phyloP scores from a whole-genome alignment of 2,797 vertebrate genomes.

The Xiphophorus birchmanni region DNA sequence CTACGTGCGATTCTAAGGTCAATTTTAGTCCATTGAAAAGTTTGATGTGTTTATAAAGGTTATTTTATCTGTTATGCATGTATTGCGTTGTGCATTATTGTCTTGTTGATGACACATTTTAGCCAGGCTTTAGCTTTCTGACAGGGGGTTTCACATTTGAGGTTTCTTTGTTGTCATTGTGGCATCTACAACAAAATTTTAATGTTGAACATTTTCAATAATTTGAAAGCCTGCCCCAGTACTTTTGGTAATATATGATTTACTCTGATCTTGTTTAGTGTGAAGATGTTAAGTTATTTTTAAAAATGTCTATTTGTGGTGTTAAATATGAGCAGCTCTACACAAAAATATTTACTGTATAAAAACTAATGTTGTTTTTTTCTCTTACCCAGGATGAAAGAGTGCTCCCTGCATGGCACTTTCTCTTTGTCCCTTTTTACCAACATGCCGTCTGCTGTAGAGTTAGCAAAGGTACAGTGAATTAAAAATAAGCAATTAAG shows the following conservation, averaged over 20 bases:
- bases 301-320: not conserved
- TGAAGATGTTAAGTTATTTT: not conserved
- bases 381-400: conserved; percentile 83
- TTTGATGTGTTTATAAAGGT: not conserved
- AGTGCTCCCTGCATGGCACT: conserved; percentile 86
- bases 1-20: conserved; percentile 83
- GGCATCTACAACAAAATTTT: no score
- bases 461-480: conserved; percentile 87
- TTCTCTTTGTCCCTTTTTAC: conserved; percentile 87
- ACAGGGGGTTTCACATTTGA: not conserved
- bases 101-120: not conserved
- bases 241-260: not conserved
- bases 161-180: no score
- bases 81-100: not conserved
- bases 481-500: not conserved
- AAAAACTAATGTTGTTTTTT: not conserved
- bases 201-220: not conserved
- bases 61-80: not conserved
- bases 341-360: not conserved
- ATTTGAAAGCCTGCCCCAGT: not conserved
- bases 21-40: not conserved
- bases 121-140: not conserved
- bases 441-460: conserved; percentile 86
- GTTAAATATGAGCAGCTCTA: not conserved
- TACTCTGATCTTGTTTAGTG: not conserved